Evolutionary conservation across 2,113 vertebrate species (phyloP).

Genomic region (Raja brachyura): DNA sequence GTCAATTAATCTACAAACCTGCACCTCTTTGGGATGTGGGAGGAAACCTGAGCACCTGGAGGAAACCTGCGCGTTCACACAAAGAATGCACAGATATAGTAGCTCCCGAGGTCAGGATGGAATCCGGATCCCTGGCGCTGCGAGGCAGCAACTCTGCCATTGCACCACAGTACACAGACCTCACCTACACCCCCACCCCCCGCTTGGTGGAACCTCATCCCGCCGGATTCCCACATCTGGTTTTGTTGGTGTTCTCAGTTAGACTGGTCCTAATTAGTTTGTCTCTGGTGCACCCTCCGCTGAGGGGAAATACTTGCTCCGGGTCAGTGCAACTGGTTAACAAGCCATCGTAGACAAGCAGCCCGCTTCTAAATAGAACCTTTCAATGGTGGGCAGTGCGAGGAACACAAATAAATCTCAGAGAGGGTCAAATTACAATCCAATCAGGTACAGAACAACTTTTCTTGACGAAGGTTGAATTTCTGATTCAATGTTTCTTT

Average conservation of each 20-base stretch:
- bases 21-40: too few species aligned
- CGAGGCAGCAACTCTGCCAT: too few species aligned
- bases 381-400: background rate
- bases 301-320: background rate
- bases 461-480: background rate
- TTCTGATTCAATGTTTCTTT: background rate
- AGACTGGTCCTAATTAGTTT: background rate
- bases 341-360: background rate
- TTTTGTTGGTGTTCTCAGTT: constrained; percentile 1
- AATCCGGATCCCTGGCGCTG: too few species aligned
- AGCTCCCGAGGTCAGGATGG: too few species aligned
- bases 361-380: background rate
- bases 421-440: background rate
- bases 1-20: too few species aligned
- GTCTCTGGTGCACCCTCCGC: background rate
- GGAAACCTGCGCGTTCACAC: too few species aligned
- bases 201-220: background rate
- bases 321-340: constrained; percentile 9
- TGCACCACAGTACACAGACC: too few species aligned
- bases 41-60: too few species aligned
- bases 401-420: background rate
- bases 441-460: background rate
- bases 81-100: too few species aligned
- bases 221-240: background rate
- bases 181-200: too few species aligned